Base-by-base conservation (phyloP, 1,140 invertebrate genomes). In the Diuraphis noxia region DNA sequence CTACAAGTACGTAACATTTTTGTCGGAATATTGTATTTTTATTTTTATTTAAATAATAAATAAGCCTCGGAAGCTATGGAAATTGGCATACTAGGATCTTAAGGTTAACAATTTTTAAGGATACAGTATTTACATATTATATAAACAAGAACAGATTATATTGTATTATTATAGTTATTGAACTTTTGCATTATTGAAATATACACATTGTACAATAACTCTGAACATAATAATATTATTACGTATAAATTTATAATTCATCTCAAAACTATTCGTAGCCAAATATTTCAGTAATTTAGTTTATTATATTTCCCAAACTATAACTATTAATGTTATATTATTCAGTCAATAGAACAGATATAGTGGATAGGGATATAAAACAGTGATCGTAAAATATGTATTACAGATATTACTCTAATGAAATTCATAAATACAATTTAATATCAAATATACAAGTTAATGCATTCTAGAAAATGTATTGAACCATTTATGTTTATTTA, bases 281-380 rank as follows among this genome's bases (percentile, higher is more conserved):
- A 46, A 34, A 85, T 84, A 84, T 84, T 85, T n/a, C n/a, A 7
- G 41, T 85, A 85, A 85, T 49, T 85, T 46, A 46, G 43, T 85
- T 46, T 85, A 23, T 46, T 46, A 85, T 34, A n/a, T 85, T 46
- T 85, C 21, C 84, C 25, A 46, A 85, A 85, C 84, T 46, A 85
- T 43, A 19, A 84, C 40, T 85, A 43, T 85, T 81, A 79, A 79
- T 36, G 34, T 79, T 36, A 36, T 36, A 77, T 23, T 84, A n/a
- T 84, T 43, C 30, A n/a, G 41, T 84, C 82, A 43, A 41, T 41
- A 41, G 25, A 41, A 72, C 30, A 72, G 81, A 43, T n/a, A 84
- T 43, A 19, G 41, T 1, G 13, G 9, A 84, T 43, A 46, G 30
- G 40, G 17, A 43, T 49, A 49, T 46, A 36, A 25, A n/a, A 23